Base-by-base conservation (phyloP, 2,113 vertebrate species). In the Sorex fumeus region DNA sequence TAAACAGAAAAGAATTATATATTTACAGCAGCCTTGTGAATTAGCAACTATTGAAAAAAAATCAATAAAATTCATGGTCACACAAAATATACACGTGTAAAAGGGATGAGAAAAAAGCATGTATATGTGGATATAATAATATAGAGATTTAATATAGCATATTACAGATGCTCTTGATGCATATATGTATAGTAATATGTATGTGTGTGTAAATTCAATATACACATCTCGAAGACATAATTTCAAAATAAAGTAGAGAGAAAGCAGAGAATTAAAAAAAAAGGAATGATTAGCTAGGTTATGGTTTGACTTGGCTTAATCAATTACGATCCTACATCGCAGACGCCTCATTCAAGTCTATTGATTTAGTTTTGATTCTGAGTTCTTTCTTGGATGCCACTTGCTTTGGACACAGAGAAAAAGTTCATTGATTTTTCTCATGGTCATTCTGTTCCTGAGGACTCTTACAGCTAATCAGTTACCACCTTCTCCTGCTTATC, bases 401-500 rank as follows among this genome's bases (percentile, higher is more conserved):
- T 91, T 90, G 82, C 45, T 72, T 82, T 64, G 47, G 60, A 81
- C 77, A 74, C 30, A 89, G 32, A 21, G 6, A 21, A 25, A 32
- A 34, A 70, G 53, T 36, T 25, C 77, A 93, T 96, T 94, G 96
- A 94, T 94, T 96, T 93, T 96, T 94, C 95, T 89, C 91, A 79
- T 91, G 85, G 70, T 57, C 77, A 78, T 40, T 78, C 66, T 69
- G 50, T 80, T 93, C 76, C 32, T 67, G 3, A 71, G 74, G 82
- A 0, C 50, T 62, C 84, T 93, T 45, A 30, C 18, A 69, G 93
- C 94, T 96, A 93, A 94, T 94, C 50, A 96, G 95, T 96, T 91
- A 87, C 93, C 90, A 92, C 64, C 84, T 87, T 74, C 92, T 84
- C 40, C 40, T 4, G 0, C 36, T 97, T 98, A 97, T 98, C 98